Evolutionary conservation across 2,888 invertebrate species (phyloP).

Genomic region (Augochlorella aurata): DNA sequence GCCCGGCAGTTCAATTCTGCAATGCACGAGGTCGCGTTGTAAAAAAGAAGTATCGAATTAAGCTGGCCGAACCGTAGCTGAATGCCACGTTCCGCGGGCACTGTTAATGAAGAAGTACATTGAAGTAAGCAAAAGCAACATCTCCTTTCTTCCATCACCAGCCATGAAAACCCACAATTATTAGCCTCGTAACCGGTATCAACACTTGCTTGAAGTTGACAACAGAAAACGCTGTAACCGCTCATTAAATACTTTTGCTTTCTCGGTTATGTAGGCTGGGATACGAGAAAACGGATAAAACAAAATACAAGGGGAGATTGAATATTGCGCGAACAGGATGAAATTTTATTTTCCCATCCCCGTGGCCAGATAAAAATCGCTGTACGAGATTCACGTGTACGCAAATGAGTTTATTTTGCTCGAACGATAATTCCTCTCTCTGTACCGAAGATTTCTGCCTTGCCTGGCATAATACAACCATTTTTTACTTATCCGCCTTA

Average conservation of each 20-base stretch:
- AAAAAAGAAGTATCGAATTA: slow-evolving; percentile 11
- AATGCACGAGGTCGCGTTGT: background rate
- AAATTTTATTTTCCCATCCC: slow-evolving; percentile 13
- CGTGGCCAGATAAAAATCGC: background rate
- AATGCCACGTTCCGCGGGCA: slow-evolving; percentile 4
- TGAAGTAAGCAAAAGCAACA: slow-evolving; percentile 44
- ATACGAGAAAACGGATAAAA: slow-evolving; percentile 32
- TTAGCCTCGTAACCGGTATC: slow-evolving; percentile 52
- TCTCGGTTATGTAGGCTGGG: slow-evolving; percentile 35
- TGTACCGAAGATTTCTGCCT: background rate
- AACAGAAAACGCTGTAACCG: slow-evolving; percentile 44
- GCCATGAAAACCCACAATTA: slow-evolving; percentile 50
- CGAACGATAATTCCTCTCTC: background rate
- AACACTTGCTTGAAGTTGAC: slow-evolving; percentile 52
- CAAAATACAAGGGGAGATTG: slow-evolving; percentile 41
- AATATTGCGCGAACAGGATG: slow-evolving; percentile 35
- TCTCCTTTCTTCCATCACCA: slow-evolving; percentile 50
- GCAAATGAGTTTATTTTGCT: background rate
- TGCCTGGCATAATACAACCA: too few relatives aligned
- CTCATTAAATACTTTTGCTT: slow-evolving; percentile 52
- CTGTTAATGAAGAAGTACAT: slow-evolving; percentile 52
- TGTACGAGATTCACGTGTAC: background rate
- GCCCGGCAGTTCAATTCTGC: background rate
- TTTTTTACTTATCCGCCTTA: too few relatives aligned
- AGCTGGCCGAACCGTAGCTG: slow-evolving; percentile 15